Evolutionary conservation across 1,140 invertebrate species (phyloP).

Genomic region (Sipha flava): DNA sequence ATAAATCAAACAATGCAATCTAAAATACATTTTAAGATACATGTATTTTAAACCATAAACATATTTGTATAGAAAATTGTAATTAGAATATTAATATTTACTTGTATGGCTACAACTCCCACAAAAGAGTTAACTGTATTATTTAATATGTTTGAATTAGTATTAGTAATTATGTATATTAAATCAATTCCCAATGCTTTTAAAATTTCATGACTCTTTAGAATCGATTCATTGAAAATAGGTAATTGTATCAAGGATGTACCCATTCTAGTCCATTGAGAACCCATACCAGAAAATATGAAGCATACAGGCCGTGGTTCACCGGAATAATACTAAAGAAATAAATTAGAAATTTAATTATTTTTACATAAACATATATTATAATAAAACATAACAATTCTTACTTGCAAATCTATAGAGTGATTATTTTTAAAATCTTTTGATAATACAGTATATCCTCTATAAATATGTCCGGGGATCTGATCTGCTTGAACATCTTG

Average conservation of each 20-base stretch:
- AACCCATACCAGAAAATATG: constrained; percentile 85
- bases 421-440: not conserved
- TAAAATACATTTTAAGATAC: constrained; percentile 38
- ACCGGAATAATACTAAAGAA: constrained; percentile 51
- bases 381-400: not conserved
- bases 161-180: constrained; percentile 64
- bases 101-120: constrained; percentile 76
- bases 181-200: constrained; percentile 68
- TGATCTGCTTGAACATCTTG: constrained; percentile 42
- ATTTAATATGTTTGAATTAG: constrained; percentile 64
- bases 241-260: constrained; percentile 58
- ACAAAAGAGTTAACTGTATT: constrained; percentile 82
- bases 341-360: not conserved
- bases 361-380: not conserved
- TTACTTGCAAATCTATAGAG: not conserved
- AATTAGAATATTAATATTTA: constrained; percentile 39
- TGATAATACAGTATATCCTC: constrained; percentile 47
- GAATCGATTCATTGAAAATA: constrained; percentile 62
- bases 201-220: constrained; percentile 62
- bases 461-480: constrained; percentile 44
- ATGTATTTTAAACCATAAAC: not conserved
- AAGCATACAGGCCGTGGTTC: constrained; percentile 67
- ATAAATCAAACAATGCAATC: constrained; percentile 66
- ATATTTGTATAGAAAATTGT: not conserved
- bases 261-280: constrained; percentile 81